Conservation (phyloP, 2,113 vertebrate species). For the Gobiocypris rarus region DNA sequence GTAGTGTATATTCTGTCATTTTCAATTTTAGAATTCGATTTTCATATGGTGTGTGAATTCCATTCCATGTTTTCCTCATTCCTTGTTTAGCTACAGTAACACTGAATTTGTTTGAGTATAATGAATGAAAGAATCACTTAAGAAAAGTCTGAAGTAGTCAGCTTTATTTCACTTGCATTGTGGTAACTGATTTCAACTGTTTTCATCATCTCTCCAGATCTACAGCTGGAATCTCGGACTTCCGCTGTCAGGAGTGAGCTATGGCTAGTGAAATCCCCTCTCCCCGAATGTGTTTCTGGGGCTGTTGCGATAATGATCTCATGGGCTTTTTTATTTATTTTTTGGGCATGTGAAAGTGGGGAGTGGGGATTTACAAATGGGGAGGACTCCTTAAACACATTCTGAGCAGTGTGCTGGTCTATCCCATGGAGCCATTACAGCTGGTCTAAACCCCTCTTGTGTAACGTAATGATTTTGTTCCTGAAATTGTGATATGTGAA, state of each 20-base stretch:
- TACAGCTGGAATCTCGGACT: not conserved
- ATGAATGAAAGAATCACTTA: not conserved
- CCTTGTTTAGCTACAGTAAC: not conserved
- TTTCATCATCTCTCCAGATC: conserved; percentile 30
- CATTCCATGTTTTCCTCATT: not conserved
- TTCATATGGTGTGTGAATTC: not conserved
- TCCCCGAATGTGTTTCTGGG: not conserved
- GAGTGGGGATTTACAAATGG: conserved; percentile 22
- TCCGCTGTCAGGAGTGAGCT: conserved; percentile 22
- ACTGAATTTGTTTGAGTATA: not conserved
- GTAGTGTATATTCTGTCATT: no score
- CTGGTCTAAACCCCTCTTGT: not conserved
- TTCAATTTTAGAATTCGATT: not conserved
- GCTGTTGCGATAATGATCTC: not conserved
- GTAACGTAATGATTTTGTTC: not conserved
- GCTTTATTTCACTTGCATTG: not conserved
- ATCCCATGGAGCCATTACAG: not conserved
- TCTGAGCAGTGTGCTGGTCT: not conserved
- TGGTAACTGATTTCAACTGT: not conserved
- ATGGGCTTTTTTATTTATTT: not conserved
- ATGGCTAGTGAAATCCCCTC: conserved; percentile 22
- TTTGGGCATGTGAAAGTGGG: not conserved
- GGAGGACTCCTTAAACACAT: not conserved
- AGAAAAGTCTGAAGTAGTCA: not conserved
- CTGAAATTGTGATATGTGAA: not conserved